These are phyloP conservation scores for Heliconius melpomene DNA, from an alignment of 1,140 invertebrate species.

Conservation along the genomic window DNA sequence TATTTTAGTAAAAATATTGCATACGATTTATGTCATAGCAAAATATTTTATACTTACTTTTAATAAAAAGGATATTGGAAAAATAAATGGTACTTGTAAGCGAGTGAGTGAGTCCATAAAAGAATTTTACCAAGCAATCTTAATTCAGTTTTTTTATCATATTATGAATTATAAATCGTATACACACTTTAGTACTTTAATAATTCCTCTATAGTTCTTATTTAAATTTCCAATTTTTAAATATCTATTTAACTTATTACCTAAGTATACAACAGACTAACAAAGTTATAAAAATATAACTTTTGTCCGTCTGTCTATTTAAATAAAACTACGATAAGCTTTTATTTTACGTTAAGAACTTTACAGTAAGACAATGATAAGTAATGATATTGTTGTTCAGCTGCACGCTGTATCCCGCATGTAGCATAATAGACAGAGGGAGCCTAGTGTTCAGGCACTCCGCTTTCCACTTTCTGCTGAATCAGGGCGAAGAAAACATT, in stretches of 20 bases:
- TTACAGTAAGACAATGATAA: not conserved
- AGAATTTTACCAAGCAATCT: not conserved
- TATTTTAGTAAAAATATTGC: not conserved
- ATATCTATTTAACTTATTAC: too few species aligned
- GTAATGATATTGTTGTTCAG: not conserved
- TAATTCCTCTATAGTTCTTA: not conserved
- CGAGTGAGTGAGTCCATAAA: not conserved
- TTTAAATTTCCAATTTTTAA: too few species aligned
- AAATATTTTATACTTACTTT: not conserved
- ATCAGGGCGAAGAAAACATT: too few species aligned
- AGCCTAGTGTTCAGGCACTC: too few species aligned
- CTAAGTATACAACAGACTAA: too few species aligned
- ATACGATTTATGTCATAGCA: not conserved
- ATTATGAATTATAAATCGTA: not conserved
- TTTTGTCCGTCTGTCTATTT: too few species aligned
- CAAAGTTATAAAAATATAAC: too few species aligned
- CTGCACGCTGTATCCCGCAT: too few species aligned
- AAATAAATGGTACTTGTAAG: not conserved
- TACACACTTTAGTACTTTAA: not conserved
- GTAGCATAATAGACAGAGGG: too few species aligned
- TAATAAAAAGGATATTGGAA: not conserved
- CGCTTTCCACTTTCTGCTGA: too few species aligned
- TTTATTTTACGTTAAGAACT: not conserved
- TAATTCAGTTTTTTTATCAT: not conserved
- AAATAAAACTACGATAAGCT: not conserved